Conservation (phyloP, 2,113 vertebrate genomes). For the Psilopogon haemacephalus region DNA sequence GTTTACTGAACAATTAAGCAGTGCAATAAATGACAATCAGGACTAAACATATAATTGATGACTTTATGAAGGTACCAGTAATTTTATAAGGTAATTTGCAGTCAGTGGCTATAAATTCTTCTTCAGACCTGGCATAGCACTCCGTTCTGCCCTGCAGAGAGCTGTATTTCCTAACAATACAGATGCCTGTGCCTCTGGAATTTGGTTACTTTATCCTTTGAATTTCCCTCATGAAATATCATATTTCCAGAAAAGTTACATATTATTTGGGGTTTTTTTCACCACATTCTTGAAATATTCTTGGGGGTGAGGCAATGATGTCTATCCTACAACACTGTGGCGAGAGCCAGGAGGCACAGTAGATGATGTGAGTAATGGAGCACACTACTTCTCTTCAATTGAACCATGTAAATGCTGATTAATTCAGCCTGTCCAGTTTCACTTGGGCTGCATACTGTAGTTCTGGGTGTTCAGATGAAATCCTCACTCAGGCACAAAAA, state of each 20-base stretch:
- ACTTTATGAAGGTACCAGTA: slow-evolving; percentile 42
- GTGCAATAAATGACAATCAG: slow-evolving; percentile 52
- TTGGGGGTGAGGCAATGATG: neutral
- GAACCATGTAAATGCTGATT: neutral
- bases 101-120: slow-evolving; percentile 36
- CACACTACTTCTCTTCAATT: neutral
- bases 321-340: neutral
- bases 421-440: neutral
- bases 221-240: slow-evolving; percentile 32
- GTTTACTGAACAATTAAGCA: slow-evolving; percentile 54
- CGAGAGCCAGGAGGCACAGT: neutral
- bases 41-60: slow-evolving; percentile 34
- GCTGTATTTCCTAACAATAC: slow-evolving; percentile 51
- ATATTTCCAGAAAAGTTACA: slow-evolving; percentile 26
- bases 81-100: slow-evolving; percentile 63
- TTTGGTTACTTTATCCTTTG: slow-evolving; percentile 9
- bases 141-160: slow-evolving; percentile 47
- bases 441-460: neutral
- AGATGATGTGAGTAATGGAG: neutral
- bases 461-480: neutral
- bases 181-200: slow-evolving; percentile 35
- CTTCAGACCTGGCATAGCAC: slow-evolving; percentile 4
- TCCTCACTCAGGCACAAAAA: neutral
- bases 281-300: slow-evolving; percentile 25
- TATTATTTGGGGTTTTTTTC: neutral